Evolutionary conservation across 2,797 vertebrate species (phyloP).

Genomic region (Cephalopachus bancanus): DNA sequence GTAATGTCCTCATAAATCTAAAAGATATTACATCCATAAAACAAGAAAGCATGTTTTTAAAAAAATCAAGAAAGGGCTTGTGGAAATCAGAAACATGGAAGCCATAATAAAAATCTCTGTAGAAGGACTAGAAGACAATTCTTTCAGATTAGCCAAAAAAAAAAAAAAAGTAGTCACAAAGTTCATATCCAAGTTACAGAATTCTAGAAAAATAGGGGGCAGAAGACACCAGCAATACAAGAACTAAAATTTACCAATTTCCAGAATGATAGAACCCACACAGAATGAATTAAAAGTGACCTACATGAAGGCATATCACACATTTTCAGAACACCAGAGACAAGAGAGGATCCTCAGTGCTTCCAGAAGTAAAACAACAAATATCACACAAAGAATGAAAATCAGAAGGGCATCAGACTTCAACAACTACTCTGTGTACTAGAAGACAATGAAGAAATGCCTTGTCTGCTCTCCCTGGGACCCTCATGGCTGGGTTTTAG

Average conservation of each 20-base stretch:
- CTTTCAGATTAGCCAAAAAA: neutral
- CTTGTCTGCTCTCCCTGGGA: too few species aligned
- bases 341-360: neutral
- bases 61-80: neutral
- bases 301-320: neutral
- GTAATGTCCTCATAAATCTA: neutral
- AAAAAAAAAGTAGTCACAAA: neutral
- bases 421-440: conserved; percentile 20
- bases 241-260: conserved; percentile 2
- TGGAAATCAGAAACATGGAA: conserved; percentile 19
- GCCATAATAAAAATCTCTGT: neutral
- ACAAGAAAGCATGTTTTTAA: neutral
- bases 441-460: neutral
- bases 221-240: conserved; percentile 19
- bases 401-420: neutral
- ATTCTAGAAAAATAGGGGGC: conserved; percentile 9
- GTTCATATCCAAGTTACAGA: neutral
- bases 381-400: neutral
- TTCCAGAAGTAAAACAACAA: neutral
- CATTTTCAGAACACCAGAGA: neutral
- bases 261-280: neutral
- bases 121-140: neutral
- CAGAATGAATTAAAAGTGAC: neutral
- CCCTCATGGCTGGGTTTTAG: too few species aligned
- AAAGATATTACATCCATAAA: conserved; percentile 24